Conservation (phyloP, 1,140 invertebrate species). For the Neelides sp. region DNA sequence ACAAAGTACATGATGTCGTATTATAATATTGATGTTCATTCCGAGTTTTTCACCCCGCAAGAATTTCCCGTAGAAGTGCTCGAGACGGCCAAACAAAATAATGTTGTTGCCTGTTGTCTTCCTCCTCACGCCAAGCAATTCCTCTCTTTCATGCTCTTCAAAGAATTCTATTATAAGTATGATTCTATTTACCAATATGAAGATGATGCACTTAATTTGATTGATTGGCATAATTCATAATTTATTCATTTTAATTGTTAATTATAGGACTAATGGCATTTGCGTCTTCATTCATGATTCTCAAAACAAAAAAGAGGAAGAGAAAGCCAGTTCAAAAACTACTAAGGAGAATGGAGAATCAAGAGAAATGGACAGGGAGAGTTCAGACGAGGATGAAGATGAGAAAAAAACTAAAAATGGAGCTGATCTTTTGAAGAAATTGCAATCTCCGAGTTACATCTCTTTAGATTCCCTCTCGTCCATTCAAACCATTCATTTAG, state of each 20-base stretch:
- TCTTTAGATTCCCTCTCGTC: slow-evolving; percentile 24
- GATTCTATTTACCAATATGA: background rate
- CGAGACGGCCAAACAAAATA: slow-evolving; percentile 21
- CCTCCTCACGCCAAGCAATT: slow-evolving; percentile 29
- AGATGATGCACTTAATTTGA: background rate
- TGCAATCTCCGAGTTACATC: slow-evolving; percentile 11
- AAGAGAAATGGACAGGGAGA: background rate
- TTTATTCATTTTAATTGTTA: background rate
- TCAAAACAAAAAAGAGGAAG: no score
- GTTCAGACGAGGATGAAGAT: background rate
- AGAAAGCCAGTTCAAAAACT: background rate
- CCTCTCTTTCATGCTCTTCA: slow-evolving; percentile 28
- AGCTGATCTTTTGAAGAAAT: no score
- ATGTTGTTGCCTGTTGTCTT: slow-evolving; percentile 28
- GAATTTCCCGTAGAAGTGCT: slow-evolving; percentile 50
- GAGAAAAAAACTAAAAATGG: background rate
- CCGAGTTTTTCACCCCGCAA: slow-evolving; percentile 55
- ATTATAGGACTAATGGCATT: slow-evolving; percentile 22
- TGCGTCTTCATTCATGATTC: slow-evolving; percentile 28
- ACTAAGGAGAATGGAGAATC: background rate
- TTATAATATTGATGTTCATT: slow-evolving; percentile 50
- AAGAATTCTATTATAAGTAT: slow-evolving; percentile 28
- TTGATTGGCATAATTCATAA: background rate
- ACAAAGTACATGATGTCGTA: slow-evolving; percentile 38
- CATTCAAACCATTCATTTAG: slow-evolving; percentile 16